Base-by-base conservation (phyloP, 2,888 invertebrate genomes). In the Scelioninae gen. 1 region DNA sequence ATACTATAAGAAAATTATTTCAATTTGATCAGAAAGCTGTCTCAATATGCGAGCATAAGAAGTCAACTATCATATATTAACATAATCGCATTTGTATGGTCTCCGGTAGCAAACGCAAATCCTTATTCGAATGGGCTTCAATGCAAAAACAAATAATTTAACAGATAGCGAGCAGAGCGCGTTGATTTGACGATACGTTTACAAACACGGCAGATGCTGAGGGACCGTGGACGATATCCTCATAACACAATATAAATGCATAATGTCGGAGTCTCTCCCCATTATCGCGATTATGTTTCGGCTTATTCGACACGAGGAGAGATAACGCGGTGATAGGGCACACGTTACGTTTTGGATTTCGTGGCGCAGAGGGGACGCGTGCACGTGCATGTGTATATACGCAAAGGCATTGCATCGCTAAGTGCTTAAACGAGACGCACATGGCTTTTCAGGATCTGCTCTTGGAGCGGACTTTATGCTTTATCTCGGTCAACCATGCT, bases 291-390 rank as follows among this genome's bases (percentile, higher is more conserved):
- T 84, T 83, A 71, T 53, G 85, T 85, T 85, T 82, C 85, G 60
- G 84, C 74, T 51, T 78, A 51, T 78, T 83, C 81, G 78, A 85
- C 84, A 85, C 75, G 84, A 85, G 79, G 71, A 88, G 89, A 89
- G 91, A 91, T 91, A 90, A 88, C 87, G 80, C 83, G 77, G 72
- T 84, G 91, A 92, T 92, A 91, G 87, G 86, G 91, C 91, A 92
- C 91, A 91, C 85, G 84, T 88, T 84, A 85, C 88, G 90, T 89
- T 90, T 90, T 88, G 84, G 88, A 89, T 91, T 90, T 89, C 89
- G 83, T 76, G 66, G 72, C 62, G 75, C 77, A 82, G 76, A 81
- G 82, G 78, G 84, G 72, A 71, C 65, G 71, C 71, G 82, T 75
- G 83, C 85, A 83, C 85, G 83, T 85, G 83, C 85, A 68, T 68